phyloP scores from a whole-genome alignment of 2,113 vertebrate genomes.

The Scomber japonicus region DNA sequence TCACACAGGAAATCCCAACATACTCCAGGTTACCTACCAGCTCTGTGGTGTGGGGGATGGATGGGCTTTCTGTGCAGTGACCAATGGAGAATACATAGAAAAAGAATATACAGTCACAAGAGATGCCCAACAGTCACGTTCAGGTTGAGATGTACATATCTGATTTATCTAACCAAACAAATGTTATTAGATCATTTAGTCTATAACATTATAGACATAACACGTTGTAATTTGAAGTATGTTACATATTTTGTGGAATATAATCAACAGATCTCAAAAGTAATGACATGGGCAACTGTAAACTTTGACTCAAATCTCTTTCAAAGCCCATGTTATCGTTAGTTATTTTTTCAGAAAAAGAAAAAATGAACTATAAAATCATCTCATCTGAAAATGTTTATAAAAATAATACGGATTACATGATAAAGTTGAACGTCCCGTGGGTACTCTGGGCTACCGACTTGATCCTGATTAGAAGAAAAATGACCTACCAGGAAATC shows the following conservation, averaged over 20 bases:
- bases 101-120: constrained; percentile 6
- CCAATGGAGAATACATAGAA: background rate
- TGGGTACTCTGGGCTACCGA: constrained; percentile 27
- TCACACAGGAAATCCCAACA: background rate
- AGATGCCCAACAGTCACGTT: background rate
- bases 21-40: background rate
- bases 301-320: constrained; percentile 24
- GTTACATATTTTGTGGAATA: background rate
- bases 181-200: no score
- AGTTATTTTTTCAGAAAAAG: constrained; percentile 22
- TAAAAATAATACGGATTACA: constrained; percentile 59
- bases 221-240: background rate
- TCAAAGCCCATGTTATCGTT: constrained; percentile 34
- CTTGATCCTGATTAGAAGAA: constrained; percentile 70
- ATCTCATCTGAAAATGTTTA: constrained; percentile 18
- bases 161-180: no score
- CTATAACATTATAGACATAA: no score
- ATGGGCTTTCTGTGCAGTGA: constrained; percentile 14
- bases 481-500: constrained; percentile 72
- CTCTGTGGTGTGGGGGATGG: background rate
- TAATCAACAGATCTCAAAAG: background rate
- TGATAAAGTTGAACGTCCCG: constrained; percentile 47
- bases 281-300: constrained; percentile 3
- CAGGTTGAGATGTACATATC: background rate
- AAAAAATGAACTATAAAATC: background rate